Percentiles rank a stretch among this genome's conserved stretches.
phyloP scores from a whole-genome alignment of 1,140 invertebrate species.

The Danaus melanippus region DNA sequence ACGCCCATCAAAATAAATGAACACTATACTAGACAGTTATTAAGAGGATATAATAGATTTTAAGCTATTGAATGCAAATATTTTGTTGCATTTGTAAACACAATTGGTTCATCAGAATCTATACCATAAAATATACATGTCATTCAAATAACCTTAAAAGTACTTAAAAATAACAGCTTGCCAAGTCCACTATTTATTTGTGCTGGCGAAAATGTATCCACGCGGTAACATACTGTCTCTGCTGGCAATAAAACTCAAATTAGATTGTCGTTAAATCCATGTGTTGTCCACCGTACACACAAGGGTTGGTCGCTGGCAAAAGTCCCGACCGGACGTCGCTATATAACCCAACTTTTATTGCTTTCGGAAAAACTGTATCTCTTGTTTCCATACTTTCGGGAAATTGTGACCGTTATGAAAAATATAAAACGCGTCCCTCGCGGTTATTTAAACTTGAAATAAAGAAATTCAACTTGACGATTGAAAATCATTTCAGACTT shows the following conservation, averaged over 20 bases:
- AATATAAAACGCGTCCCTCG: constrained; percentile 13
- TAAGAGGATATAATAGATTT: too few relatives aligned
- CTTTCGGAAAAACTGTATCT: constrained; percentile 57
- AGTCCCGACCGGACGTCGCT: constrained; percentile 56
- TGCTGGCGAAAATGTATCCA: constrained; percentile 6
- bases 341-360: constrained; percentile 63
- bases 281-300: constrained; percentile 16
- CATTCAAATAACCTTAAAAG: constrained; percentile 17
- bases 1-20: too few relatives aligned
- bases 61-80: too few relatives aligned
- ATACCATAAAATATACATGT: constrained; percentile 12
- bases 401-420: constrained; percentile 23
- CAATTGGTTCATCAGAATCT: too few relatives aligned
- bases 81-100: too few relatives aligned
- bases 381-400: constrained; percentile 30
- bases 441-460: too few relatives aligned
- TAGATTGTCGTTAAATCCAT: constrained; percentile 6
- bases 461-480: too few relatives aligned
- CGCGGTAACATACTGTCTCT: not conserved
- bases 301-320: constrained; percentile 48
- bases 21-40: too few relatives aligned
- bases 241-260: constrained; percentile 5
- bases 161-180: constrained; percentile 18
- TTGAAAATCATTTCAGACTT: too few relatives aligned
- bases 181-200: constrained; percentile 24